Percentiles rank a stretch among this genome's conserved stretches.
Evolutionary conservation across 2,797 vertebrate genomes (phyloP).

Genomic region (Taenioides sp.): DNA sequence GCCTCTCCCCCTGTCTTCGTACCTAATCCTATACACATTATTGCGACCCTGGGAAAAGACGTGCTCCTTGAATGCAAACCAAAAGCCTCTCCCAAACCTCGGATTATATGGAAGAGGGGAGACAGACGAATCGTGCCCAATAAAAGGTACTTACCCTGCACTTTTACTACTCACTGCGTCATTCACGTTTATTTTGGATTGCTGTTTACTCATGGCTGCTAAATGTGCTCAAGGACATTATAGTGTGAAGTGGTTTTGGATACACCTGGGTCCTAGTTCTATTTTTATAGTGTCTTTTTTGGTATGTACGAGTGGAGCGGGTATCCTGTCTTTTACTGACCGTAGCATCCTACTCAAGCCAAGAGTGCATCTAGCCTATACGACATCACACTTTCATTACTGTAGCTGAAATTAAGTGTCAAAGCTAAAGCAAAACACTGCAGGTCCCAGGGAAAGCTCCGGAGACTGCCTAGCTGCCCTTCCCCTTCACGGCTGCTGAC

Average conservation of each 20-base stretch:
- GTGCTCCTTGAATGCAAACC: conserved; percentile 89
- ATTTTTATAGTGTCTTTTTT: not conserved
- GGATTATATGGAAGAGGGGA: conserved; percentile 89
- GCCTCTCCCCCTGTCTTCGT: conserved; percentile 89
- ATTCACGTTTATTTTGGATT: not conserved
- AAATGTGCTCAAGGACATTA: conserved; percentile 2
- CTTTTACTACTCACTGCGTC: not conserved
- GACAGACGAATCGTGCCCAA: conserved; percentile 77
- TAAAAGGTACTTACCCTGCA: conserved; percentile 80
- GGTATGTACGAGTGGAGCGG: not conserved
- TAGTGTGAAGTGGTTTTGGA: not conserved
- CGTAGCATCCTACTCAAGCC: conserved; percentile 39
- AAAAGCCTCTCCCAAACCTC: conserved; percentile 89
- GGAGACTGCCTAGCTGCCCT: conserved; percentile 42
- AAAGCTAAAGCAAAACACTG: conserved; percentile 65
- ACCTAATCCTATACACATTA: conserved; percentile 82
- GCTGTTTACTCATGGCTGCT: not conserved
- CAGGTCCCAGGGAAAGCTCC: conserved; percentile 49
- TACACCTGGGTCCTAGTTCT: conserved; percentile 1
- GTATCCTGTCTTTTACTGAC: not conserved
- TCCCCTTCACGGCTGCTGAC: conserved; percentile 56
- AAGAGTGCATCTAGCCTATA: conserved; percentile 47
- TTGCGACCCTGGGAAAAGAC: conserved; percentile 88
- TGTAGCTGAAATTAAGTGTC: conserved; percentile 70
- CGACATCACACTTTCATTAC: conserved; percentile 66